Conservation (phyloP, 2,113 vertebrate genomes). For the Amia ocellicauda region DNA sequence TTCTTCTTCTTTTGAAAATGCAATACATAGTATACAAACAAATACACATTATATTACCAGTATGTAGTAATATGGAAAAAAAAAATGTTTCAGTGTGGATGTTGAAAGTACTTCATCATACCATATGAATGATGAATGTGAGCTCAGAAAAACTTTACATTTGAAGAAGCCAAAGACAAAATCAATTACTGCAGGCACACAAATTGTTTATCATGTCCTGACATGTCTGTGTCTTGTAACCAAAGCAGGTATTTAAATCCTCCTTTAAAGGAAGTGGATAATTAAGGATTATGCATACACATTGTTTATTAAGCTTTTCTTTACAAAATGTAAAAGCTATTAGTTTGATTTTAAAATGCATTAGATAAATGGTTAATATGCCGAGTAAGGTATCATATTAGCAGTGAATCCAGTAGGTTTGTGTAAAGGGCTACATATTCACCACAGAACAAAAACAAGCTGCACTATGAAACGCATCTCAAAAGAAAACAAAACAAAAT, state of each 20-base stretch:
- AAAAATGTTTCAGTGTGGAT: conserved; percentile 25
- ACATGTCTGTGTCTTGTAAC: not conserved
- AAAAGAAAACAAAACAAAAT: no score
- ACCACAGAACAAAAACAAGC: no score
- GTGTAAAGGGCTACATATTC: no score
- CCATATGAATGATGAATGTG: not conserved
- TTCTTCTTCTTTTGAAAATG: no score
- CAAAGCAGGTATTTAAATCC: not conserved
- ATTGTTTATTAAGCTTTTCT: not conserved
- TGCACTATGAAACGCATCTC: no score
- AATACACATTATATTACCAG: no score
- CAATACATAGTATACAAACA: no score
- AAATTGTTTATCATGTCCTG: not conserved
- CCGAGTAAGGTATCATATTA: no score
- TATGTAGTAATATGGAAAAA: conserved; percentile 42
- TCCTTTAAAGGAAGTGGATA: not conserved
- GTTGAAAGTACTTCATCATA: not conserved
- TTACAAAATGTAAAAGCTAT: no score
- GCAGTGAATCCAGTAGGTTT: no score
- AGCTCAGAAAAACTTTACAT: not conserved
- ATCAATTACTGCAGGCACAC: not conserved
- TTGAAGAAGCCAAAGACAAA: conserved; percentile 2
- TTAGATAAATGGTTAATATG: no score
- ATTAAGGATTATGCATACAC: not conserved
- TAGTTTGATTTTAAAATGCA: no score